A percentile compares a stretch with the other conserved stretches of the same genome.
phyloP scores from a whole-genome alignment of 2,113 vertebrate genomes.

The Neogale vison region DNA sequence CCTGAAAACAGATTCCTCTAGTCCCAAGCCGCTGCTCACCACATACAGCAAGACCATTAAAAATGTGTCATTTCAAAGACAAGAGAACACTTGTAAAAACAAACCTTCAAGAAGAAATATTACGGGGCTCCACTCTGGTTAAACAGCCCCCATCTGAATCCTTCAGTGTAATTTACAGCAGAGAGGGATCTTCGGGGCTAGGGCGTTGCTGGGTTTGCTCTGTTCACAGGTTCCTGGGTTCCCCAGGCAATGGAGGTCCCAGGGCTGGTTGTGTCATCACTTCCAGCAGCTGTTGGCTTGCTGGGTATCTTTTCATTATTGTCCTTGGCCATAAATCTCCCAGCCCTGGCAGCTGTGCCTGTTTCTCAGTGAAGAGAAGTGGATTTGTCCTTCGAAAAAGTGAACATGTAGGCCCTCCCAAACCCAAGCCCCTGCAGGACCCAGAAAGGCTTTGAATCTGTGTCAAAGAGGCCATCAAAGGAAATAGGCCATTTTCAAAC shows the following conservation, averaged over 20 bases:
- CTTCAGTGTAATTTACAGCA: neutral
- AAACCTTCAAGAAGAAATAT: constrained; percentile 50
- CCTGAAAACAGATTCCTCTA: constrained; percentile 31
- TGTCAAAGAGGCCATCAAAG: constrained; percentile 62
- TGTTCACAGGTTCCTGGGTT: neutral
- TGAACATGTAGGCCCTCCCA: constrained; percentile 64
- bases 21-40: constrained; percentile 1
- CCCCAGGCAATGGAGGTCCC: neutral
- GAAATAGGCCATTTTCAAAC: constrained; percentile 64
- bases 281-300: neutral
- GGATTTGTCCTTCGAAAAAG: constrained; percentile 64
- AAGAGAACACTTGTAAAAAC: constrained; percentile 63
- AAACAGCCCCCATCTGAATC: constrained; percentile 16
- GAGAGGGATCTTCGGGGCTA: neutral
- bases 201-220: accelerated
- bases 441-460: constrained; percentile 63
- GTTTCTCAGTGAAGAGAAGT: constrained; percentile 33
- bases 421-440: neutral
- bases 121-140: neutral
- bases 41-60: constrained; percentile 24
- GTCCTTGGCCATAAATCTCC: constrained; percentile 39
- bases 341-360: neutral
- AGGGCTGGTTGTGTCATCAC: neutral
- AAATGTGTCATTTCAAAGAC: constrained; percentile 12
- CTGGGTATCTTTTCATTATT: neutral